A percentile compares a stretch with the other conserved stretches of the same genome.
phyloP scores from a whole-genome alignment of 2,797 vertebrate genomes.

The Euthynnus affinis region DNA sequence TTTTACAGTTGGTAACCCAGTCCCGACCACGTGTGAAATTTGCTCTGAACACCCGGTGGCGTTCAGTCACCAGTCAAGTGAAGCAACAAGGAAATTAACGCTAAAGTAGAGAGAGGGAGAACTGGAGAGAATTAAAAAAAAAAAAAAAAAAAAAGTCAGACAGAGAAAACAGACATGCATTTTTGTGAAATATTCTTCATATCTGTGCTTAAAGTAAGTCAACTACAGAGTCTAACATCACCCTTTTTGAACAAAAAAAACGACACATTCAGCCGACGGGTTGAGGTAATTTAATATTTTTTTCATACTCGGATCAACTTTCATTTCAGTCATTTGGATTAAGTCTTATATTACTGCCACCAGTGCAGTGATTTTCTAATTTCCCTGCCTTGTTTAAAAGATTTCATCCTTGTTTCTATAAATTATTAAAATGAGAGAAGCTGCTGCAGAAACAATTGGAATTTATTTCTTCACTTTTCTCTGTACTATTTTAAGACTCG shows the following conservation, averaged over 20 bases:
- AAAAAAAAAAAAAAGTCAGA: neutral
- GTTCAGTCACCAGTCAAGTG: conserved; percentile 73
- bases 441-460: neutral
- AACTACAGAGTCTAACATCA: neutral
- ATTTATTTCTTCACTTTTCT: neutral
- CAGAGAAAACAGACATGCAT: neutral
- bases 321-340: neutral
- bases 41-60: conserved; percentile 74
- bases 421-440: neutral
- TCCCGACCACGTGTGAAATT: conserved; percentile 79
- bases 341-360: neutral
- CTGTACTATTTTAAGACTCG: neutral
- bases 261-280: neutral
- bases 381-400: conserved; percentile 8
- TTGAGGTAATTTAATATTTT: neutral
- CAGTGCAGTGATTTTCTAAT: neutral
- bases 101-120: conserved; percentile 29
- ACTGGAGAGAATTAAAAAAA: too few relatives aligned
- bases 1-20: conserved; percentile 72
- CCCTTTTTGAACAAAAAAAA: neutral
- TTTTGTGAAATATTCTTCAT: conserved; percentile 7
- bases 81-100: conserved; percentile 61
- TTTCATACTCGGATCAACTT: neutral
- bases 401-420: conserved; percentile 2
- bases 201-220: neutral